Base-by-base conservation (phyloP, 1,140 invertebrate species). In the Lanistes nyassanus region DNA sequence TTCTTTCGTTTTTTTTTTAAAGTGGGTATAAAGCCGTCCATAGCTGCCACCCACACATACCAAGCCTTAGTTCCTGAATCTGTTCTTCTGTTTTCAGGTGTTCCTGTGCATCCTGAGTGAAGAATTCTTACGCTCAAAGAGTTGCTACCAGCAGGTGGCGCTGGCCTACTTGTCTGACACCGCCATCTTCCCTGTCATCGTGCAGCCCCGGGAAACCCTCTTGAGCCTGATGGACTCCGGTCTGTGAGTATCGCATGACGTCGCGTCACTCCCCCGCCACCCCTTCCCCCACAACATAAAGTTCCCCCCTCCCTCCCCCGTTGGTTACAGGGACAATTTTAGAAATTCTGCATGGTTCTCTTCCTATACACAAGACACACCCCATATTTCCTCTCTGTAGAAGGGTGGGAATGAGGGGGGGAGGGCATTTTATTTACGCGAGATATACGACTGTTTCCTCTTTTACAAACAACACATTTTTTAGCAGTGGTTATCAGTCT, bases 101-200 rank as follows among this genome's bases (percentile, higher is more conserved):
- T 84, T 84, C 64, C 73, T 85, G 13, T 81, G 78, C 21, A 58
- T 86, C 39, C 64, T 85, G 67, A 85, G 79, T 74, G 71, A 78
- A 55, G 73, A 70, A 2, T 80, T 82, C n/a, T 75, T 84, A 5
- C 77, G 77, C 47, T 85, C 84, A 3, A 85, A 83, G 73, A 85
- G 81, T 68, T 86, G 85, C 36, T 77, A 82, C 36, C 84, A 86
- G 80, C 84, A 86, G 55, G 75, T 86, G 31, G 83, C 84, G 0
- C 74, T 86, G 47, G 85, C 84, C 31, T 86, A 86, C 62, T 76
- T 86, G 34, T 85, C 83, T 47, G 77, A 83, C 72, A 83, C 84
- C 69, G 76, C 84, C 36, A 85, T 86, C 31, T 85, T 86, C 72
- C 84, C 85, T 26, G 77, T 85, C 53, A 79, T 73, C n/a, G 66